phyloP scores from a whole-genome alignment of 2,888 invertebrate species.

The Meteorus cinctellus region DNA sequence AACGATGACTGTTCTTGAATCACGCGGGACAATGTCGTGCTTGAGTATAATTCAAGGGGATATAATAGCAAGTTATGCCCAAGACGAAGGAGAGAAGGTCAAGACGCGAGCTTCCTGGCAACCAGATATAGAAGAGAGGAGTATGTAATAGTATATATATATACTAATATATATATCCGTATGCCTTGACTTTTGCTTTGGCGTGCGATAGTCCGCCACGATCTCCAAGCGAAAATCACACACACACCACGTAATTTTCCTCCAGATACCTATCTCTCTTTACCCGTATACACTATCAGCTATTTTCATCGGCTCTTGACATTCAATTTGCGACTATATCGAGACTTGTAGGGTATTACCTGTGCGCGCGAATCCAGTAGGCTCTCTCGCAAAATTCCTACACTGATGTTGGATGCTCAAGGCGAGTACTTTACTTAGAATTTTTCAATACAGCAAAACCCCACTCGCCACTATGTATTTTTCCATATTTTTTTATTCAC shows the following conservation, averaged over 20 bases:
- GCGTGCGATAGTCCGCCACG: slow-evolving; percentile 46
- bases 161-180: slow-evolving; percentile 25
- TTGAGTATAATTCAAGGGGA: slow-evolving; percentile 29
- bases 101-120: slow-evolving; percentile 52
- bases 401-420: slow-evolving; percentile 22
- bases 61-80: slow-evolving; percentile 18
- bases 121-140: slow-evolving; percentile 25
- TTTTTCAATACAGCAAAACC: neutral
- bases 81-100: slow-evolving; percentile 19
- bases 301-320: slow-evolving; percentile 46
- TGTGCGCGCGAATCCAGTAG: slow-evolving; percentile 40
- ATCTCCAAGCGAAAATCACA: slow-evolving; percentile 31
- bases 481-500: slow-evolving; percentile 14
- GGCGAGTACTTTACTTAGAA: neutral
- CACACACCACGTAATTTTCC: slow-evolving; percentile 35
- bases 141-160: slow-evolving; percentile 14
- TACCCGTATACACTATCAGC: slow-evolving; percentile 34
- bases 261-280: slow-evolving; percentile 30
- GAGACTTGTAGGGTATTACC: slow-evolving; percentile 35
- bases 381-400: slow-evolving; percentile 34
- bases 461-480: slow-evolving; percentile 6
- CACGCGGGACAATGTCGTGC: slow-evolving; percentile 35
- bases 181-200: slow-evolving; percentile 30
- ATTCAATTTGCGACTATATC: slow-evolving; percentile 48
- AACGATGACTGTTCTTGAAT: slow-evolving; percentile 25